Base-by-base conservation (phyloP, 2,113 vertebrate genomes). In the Burhinus bistriatus region DNA sequence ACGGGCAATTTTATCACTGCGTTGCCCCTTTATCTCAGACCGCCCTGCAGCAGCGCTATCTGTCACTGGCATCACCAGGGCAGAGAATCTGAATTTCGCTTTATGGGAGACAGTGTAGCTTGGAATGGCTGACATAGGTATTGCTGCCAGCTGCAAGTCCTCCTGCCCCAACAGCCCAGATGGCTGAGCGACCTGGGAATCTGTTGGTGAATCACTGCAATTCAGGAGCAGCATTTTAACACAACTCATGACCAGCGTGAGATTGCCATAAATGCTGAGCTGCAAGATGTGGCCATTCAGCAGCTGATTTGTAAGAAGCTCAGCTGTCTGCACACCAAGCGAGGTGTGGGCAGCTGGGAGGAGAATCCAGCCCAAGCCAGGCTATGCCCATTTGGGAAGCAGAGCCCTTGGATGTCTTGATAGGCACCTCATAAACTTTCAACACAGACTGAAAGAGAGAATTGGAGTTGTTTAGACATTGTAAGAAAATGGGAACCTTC, bases 301-400 rank as follows among this genome's bases (percentile, higher is more conserved):
- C 44, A 49, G 40, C 3, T 76, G 62, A 62, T 23, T 62, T 5
- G 3, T 13, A 85, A 61, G 66, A 30, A 80, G 73, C 26, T 77
- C 75, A 72, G 36, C 45, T n/a, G n/a, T 5, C 62, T 58, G 65
- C 0, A 0, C 23, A 51, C 27, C 47, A 52, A 62, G 52, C 0
- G 1, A 57, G n/a, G 32, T 23, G 22, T 40, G 21, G 73, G 36
- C 40, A 57, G 36, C 85, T 65, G 42, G 36, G 29, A 91, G 52
- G 29, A 85, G 64, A 72, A 68, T 19, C 40, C 65, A 93, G 58
- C 23, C 27, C 64, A 65, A 88, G 25, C 7, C 58, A 57, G 52
- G 19, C 30, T 77, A 34, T 23, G 34, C 26, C 18, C 38, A 54
- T 10, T 49, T 64, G 30, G 26, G 54, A 82, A 78, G 58, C 47